Base-by-base conservation (phyloP, 2,797 vertebrate species). In the Thripadectes ignobilis region DNA sequence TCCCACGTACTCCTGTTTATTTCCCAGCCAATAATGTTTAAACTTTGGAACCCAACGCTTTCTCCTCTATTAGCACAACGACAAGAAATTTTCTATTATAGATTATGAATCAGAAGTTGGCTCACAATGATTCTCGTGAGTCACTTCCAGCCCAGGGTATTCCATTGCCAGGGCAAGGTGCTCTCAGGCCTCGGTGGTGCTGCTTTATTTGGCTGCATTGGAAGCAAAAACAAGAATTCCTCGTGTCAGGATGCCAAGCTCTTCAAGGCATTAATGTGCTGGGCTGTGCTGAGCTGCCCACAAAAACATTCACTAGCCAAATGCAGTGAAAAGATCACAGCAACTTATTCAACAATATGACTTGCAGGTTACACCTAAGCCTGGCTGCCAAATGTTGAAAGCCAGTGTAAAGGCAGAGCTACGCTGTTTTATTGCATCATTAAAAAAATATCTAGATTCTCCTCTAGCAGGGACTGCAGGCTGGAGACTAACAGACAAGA, bases 401-500 rank as follows among this genome's bases (percentile, higher is more conserved):
- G 57, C 11, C 43, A 38, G 20, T 24, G 29, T 96, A 76, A 89
- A 92, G 62, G 46, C 34, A 82, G 49, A 88, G 41, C 61, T 67
- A 30, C 0, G 3, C 58, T 55, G 55, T 1, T 91, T 94, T 80
- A 91, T 95, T 92, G 23, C 58, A 71, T 80, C 92, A 46, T 87
- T 93, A 58, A 88, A 87, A 68, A 87, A 67, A 54, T 20, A 76
- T 23, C 84, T 62, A 54, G 48, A 34, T 94, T 82, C 76, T 95
- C 5, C 46, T 92, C 49, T 46, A 72, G 58, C n/a, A 73, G 73
- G 66, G 30, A 43, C 61, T 86, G 73, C 30, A 67, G 57, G 77
- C 76, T 95, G 61, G 82, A 94, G 91, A 79, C 87, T 91, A 94
- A 86, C 86, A 94, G 85, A 88, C 66, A 85, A 55, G 91, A 94